These are phyloP conservation scores for Conchocele bisecta DNA, from an alignment of 2,888 invertebrate genomes.

Conservation along the genomic window DNA sequence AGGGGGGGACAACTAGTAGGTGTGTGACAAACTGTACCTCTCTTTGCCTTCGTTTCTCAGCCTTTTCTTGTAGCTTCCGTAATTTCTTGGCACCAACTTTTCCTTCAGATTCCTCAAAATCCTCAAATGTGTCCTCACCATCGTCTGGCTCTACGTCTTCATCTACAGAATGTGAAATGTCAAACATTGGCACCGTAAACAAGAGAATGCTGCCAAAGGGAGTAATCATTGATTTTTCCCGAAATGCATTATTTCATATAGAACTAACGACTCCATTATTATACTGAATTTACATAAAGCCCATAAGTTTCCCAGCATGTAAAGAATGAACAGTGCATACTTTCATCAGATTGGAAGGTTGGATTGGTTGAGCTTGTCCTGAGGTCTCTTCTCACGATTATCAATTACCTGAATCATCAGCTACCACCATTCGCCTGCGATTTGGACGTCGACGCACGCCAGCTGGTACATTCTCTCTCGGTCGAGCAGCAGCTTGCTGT, in stretches of 20 bases:
- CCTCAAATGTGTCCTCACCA: constrained; percentile 62
- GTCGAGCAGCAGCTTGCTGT: constrained; percentile 25
- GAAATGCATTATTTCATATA: no score
- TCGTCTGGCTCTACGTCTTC: constrained; percentile 26
- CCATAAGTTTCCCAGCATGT: no score
- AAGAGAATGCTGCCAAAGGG: no score
- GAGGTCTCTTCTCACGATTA: neutral
- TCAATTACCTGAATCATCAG: constrained; percentile 65
- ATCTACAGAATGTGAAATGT: no score
- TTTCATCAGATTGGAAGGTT: no score
- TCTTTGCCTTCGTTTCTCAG: constrained; percentile 93
- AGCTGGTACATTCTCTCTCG: constrained; percentile 52
- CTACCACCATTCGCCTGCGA: constrained; percentile 28
- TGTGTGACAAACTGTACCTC: no score
- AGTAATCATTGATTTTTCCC: no score
- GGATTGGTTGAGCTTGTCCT: neutral
- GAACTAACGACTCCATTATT: no score
- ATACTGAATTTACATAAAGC: no score
- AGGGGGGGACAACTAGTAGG: no score
- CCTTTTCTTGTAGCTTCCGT: constrained; percentile 96
- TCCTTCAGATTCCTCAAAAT: constrained; percentile 85
- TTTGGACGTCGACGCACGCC: constrained; percentile 47
- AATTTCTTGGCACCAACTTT: constrained; percentile 96
- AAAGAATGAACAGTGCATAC: no score
- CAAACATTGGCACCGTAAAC: no score